Percentiles rank a stretch among this genome's conserved stretches.
phyloP scores from a whole-genome alignment of 2,888 invertebrate genomes.

The Tricholauxania praeusta region DNA sequence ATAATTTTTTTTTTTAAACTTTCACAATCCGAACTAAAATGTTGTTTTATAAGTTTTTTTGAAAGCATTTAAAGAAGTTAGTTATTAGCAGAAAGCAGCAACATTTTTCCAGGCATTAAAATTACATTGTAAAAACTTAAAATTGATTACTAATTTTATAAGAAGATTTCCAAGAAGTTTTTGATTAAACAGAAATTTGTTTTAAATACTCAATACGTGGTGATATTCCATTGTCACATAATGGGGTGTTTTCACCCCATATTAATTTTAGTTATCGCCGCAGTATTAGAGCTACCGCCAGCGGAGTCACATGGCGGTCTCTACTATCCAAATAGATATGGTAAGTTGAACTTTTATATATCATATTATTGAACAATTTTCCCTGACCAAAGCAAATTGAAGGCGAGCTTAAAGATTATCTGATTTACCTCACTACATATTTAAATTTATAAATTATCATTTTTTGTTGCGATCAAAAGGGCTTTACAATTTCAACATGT shows the following conservation, averaged over 20 bases:
- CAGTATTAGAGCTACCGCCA: conserved; percentile 43
- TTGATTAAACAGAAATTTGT: too few relatives aligned
- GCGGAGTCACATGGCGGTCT: conserved; percentile 42
- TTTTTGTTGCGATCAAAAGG: too few relatives aligned
- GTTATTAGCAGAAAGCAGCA: conserved; percentile 9
- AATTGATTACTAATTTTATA: neutral
- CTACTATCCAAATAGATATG: conserved; percentile 17
- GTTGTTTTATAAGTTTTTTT: neutral
- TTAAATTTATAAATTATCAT: too few relatives aligned
- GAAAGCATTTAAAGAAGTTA: neutral
- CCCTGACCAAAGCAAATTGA: too few relatives aligned
- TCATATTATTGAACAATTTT: too few relatives aligned
- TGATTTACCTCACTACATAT: too few relatives aligned
- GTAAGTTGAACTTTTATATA: neutral
- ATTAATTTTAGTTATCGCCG: conserved; percentile 44
- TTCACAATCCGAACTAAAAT: neutral
- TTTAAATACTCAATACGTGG: neutral
- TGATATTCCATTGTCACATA: conserved; percentile 33
- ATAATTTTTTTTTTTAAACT: conserved; percentile 15
- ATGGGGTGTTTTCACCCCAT: conserved; percentile 61
- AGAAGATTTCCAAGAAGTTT: neutral
- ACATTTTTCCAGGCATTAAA: too few relatives aligned
- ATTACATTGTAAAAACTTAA: too few relatives aligned
- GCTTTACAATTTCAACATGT: too few relatives aligned
- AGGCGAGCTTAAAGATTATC: too few relatives aligned